Conservation (phyloP, 1,140 invertebrate species). For the Protaetia brevitarsis region DNA sequence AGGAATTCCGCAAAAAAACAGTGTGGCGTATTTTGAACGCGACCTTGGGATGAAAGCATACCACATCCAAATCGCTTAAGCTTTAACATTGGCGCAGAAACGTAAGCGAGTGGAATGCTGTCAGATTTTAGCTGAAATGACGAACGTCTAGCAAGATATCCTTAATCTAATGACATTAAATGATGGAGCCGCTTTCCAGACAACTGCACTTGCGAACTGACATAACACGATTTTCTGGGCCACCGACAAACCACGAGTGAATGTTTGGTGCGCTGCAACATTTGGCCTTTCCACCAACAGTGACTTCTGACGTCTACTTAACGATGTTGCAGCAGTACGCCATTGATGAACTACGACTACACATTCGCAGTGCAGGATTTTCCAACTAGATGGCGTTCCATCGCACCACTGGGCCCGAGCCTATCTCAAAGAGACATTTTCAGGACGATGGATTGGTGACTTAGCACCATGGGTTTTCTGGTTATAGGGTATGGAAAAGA, state of each 20-base stretch:
- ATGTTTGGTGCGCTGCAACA: background rate
- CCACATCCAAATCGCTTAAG: no score
- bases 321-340: background rate
- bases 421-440: background rate
- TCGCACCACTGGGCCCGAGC: background rate
- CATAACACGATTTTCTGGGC: slow-evolving; percentile 14
- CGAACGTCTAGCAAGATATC: background rate
- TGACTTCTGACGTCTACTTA: slow-evolving; percentile 3
- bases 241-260: background rate
- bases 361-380: background rate
- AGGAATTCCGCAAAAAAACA: background rate
- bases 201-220: slow-evolving; percentile 9
- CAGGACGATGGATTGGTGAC: no score
- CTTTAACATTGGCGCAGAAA: background rate
- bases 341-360: background rate
- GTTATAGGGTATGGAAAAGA: no score
- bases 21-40: no score
- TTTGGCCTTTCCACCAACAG: background rate
- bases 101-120: background rate
- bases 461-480: no score
- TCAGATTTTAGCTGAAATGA: background rate
- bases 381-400: slow-evolving; percentile 10
- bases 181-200: slow-evolving; percentile 23
- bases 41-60: no score
- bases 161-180: background rate